Conservation (phyloP, 92 coral and sea anemone genomes). For the Porites lobata region DNA sequence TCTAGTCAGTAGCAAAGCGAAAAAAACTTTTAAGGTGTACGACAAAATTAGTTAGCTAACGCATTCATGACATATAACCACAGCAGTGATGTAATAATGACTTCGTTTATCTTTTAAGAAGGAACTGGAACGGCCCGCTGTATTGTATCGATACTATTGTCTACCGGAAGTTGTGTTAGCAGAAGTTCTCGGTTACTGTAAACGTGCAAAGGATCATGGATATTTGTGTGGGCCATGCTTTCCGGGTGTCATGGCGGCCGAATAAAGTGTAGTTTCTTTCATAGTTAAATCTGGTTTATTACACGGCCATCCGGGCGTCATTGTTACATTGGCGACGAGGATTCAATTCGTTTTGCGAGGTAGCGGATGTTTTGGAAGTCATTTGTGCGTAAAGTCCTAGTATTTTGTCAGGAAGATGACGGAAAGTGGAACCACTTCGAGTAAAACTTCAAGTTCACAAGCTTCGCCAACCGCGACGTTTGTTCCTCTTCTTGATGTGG, state of each 20-base stretch:
- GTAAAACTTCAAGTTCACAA: conserved; percentile 6
- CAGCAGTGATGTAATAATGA: no score
- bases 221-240: neutral
- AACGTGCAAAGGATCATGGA: conserved; percentile 8
- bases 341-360: no score
- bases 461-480: conserved; percentile 5
- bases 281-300: neutral
- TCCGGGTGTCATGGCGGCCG: conserved; percentile 7
- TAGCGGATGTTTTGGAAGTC: no score
- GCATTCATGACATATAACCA: no score
- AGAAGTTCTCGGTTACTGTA: neutral
- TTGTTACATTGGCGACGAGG: neutral
- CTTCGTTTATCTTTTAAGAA: no score
- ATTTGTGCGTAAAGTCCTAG: no score
- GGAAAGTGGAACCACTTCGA: no score
- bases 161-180: neutral
- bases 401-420: no score
- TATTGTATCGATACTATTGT: neutral
- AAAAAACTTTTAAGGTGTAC: no score
- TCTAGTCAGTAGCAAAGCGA: no score
- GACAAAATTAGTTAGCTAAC: no score
- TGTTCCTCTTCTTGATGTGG: conserved; percentile 29
- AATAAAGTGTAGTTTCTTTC: conserved; percentile 1
- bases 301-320: neutral
- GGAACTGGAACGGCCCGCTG: no score